Base-by-base conservation (phyloP, 2,888 invertebrate species). In the Labia minor region DNA sequence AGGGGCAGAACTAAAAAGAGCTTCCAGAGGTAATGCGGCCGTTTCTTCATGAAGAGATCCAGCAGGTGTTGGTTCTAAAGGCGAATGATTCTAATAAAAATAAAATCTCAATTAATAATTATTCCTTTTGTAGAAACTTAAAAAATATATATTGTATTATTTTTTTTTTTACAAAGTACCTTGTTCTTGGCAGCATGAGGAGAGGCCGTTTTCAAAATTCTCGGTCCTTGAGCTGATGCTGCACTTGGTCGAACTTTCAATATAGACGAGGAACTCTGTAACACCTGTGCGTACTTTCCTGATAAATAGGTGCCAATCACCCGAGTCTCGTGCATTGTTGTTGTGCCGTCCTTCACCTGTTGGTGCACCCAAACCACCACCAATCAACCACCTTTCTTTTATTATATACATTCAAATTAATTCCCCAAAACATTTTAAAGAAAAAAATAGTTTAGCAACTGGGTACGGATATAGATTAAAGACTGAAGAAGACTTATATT, bases 251-350 rank as follows among this genome's bases (percentile, higher is more conserved):
- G 82, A 69, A 88, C 86, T 78, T 86, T 87, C 68, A 85, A 77
- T 49, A 88, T 78, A 74, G 86, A 87, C 0, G 92, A 90, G 61
- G 89, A 88, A 73, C 90, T 91, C 74, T 91, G 90, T 26, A 92
- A 79, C 10, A 90, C 88, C 78, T 93, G 92, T 1, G 92, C 92
- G 76, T 93, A 92, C 79, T 92, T 92, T 49, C 90, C 91, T 64
- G 89, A 88, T 73, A 92, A 90, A 75, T 87, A 90, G 1, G 93
- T 92, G 21, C 93, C 90, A 72, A 92, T 88, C n/a, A 93, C 91
- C 75, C 89, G 90, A 0, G 92, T 92, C 78, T 92, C 92, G 74
- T 90, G 90, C 4, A 92, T 85, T 0, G 92, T 92, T 3, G 92
- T 92, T 1, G 87, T 78, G 1, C 92, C 92, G 73, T 90, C 90